phyloP scores from a whole-genome alignment of 2,888 invertebrate genomes.

The Cryptus armator region DNA sequence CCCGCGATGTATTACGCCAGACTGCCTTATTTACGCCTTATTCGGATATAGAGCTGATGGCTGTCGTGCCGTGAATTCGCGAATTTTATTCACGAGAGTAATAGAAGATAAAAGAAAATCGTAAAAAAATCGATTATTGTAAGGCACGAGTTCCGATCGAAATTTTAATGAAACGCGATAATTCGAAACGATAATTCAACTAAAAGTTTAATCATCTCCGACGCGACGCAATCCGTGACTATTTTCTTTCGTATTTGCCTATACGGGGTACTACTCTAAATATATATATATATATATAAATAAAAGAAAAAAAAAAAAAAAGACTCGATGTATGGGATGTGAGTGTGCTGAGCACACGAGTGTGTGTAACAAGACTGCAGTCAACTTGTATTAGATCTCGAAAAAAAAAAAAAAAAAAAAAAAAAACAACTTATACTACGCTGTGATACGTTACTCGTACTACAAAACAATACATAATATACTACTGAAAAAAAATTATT shows the following conservation, averaged over 20 bases:
- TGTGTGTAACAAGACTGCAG: conserved; percentile 63
- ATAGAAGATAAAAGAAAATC: not conserved
- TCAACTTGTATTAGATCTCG: conserved; percentile 63
- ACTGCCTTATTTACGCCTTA: conserved; percentile 62
- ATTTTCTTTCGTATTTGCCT: conserved; percentile 45
- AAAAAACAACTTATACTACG: conserved; percentile 53
- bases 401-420: conserved; percentile 23
- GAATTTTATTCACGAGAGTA: not conserved
- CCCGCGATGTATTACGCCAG: conserved; percentile 12
- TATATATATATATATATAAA: not conserved
- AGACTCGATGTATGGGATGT: conserved; percentile 44
- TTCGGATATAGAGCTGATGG: conserved; percentile 28
- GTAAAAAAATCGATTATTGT: not conserved
- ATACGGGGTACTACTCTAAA: conserved; percentile 33
- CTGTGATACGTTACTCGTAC: conserved; percentile 67
- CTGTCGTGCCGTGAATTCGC: conserved; percentile 41
- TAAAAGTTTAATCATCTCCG: not conserved
- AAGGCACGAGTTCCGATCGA: not conserved
- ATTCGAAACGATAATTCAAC: conserved; percentile 5
- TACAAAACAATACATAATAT: conserved; percentile 42
- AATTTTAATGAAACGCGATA: not conserved
- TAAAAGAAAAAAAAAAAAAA: conserved; percentile 19
- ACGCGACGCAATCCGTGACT: not conserved
- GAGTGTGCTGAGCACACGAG: conserved; percentile 55
- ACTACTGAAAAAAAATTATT: conserved; percentile 36